Percentiles rank a stretch among this genome's conserved stretches.
phyloP scores from a whole-genome alignment of 1,140 invertebrate genomes.

The Nymphalis io region DNA sequence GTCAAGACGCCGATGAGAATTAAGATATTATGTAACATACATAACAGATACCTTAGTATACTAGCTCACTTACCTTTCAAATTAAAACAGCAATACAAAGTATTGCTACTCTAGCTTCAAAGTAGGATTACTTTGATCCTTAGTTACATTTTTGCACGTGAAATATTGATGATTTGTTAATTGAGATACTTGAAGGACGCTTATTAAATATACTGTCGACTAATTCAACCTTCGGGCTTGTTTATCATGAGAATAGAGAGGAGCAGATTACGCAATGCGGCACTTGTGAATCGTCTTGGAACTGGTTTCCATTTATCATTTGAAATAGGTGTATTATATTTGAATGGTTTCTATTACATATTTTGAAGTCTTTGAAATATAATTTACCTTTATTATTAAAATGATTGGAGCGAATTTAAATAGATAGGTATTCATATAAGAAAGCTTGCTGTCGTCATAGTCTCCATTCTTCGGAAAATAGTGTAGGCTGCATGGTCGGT shows the following conservation, averaged over 20 bases:
- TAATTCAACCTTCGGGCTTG: conserved; percentile 47
- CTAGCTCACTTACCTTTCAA: too few species aligned
- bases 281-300: conserved; percentile 45
- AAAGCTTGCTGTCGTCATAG: neutral
- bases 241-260: conserved; percentile 49
- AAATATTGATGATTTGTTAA: conserved; percentile 11
- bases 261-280: conserved; percentile 57
- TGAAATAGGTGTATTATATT: neutral
- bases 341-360: too few species aligned
- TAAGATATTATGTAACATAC: too few species aligned
- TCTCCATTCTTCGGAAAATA: neutral
- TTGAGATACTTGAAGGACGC: conserved; percentile 2
- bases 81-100: too few species aligned
- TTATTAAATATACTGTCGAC: conserved; percentile 31
- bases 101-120: too few species aligned
- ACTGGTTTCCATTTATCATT: conserved; percentile 9
- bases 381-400: neutral
- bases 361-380: neutral
- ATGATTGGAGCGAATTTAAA: neutral
- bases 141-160: neutral
- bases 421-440: neutral
- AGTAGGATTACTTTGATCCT: too few species aligned
- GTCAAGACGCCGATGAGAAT: too few species aligned
- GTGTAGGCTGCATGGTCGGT: neutral
- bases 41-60: too few species aligned